Evolutionary conservation across 2,888 invertebrate species (phyloP), one percentile per base, ranked within the genome.

Genomic region (Muschampia plurimacula): DNA sequence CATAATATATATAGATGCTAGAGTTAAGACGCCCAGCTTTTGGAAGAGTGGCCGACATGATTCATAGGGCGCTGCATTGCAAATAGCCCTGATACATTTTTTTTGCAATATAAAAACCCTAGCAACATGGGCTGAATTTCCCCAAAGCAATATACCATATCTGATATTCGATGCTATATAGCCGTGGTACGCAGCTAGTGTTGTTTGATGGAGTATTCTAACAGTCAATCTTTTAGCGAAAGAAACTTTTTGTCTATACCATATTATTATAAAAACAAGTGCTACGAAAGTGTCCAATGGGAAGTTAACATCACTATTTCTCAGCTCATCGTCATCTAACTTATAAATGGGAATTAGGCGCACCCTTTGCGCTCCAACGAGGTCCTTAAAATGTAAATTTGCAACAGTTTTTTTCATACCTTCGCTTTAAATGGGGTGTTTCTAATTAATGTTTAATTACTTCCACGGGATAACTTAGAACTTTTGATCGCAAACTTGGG

Each of bases 261-360:
- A 46, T 46, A 13, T 9, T 12, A 22, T 22, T 32, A 32, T 12
- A 2, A 2, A 2, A 41, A 41, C 9, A 41, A 41, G 4, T 41
- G 41, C 10, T 49, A 49, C 49, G 2, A 49, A 49, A n/a, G 5
- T 15, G 22, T 55, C 22, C n/a, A 52, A 46, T 46, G 1, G 44
- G 12, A 52, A 8, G 15, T 10, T 28, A 10, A 62, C 62, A 41
- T 62, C 62, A 62, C 62, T 62, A 62, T 39, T 32, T 36, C 39
- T 36, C 52, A 62, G 41, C 67, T 62, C 62, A 57, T 49, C 52
- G 52, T 67, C 52, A 71, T 67, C 62, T 62, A 67, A 72, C 72
- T 72, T 72, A 62, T 72, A 67, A 67, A 72, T 67, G 66, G 41
- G 67, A 55, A 72, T 72, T 67, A 72, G 44, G 60, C 15, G 13